A percentile compares a stretch with the other conserved stretches of the same genome.
Conservation (phyloP, 2,113 vertebrate species). For the Epinephelus moara region DNA sequence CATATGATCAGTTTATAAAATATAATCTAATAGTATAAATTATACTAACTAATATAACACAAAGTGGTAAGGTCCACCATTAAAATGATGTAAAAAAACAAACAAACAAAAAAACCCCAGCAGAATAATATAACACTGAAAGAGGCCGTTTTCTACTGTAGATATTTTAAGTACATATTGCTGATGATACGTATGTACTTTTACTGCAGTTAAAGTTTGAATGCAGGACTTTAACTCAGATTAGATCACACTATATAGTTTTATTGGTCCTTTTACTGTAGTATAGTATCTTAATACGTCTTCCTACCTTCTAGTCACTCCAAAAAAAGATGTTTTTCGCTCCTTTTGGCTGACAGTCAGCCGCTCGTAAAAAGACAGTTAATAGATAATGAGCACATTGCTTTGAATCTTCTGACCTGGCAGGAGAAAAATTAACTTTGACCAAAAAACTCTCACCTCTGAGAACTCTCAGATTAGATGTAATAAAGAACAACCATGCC, state of each 20-base stretch:
- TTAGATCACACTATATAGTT: neutral
- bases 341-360: neutral
- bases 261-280: neutral
- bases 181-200: no score
- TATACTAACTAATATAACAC: no score
- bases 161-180: no score
- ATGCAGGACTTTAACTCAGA: neutral
- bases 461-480: neutral
- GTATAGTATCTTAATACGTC: neutral
- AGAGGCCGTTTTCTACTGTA: neutral
- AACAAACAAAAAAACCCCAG: no score
- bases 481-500: neutral
- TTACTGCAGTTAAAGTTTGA: neutral
- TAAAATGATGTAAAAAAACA: no score
- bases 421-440: slow-evolving; percentile 5
- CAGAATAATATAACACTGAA: neutral
- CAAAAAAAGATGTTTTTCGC: neutral
- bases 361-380: neutral
- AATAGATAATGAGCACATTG: neutral
- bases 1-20: neutral
- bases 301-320: neutral
- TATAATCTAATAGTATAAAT: neutral
- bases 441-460: neutral
- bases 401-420: neutral
- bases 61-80: no score